Conservation (phyloP, 2,888 invertebrate genomes). For the Liopterus haemorrhoidalis region DNA sequence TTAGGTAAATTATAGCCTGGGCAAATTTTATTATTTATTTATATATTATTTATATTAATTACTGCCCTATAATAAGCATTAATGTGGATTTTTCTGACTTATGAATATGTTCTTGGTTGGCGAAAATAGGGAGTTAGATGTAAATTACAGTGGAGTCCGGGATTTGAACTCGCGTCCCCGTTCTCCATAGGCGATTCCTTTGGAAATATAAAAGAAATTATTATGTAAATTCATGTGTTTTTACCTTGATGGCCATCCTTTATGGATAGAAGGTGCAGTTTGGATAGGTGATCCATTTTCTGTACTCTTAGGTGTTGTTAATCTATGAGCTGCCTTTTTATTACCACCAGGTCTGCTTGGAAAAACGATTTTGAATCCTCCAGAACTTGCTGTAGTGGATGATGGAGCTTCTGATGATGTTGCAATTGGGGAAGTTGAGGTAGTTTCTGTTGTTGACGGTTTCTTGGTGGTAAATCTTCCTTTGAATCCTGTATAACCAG, state of each 20-base stretch:
- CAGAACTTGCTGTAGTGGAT: slow-evolving; percentile 47
- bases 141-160: too few relatives aligned
- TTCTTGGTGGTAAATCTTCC: slow-evolving; percentile 29
- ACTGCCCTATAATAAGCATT: not conserved
- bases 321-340: slow-evolving; percentile 54
- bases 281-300: slow-evolving; percentile 45
- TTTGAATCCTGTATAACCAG: slow-evolving; percentile 55
- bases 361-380: slow-evolving; percentile 64
- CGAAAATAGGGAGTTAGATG: not conserved
- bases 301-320: slow-evolving; percentile 53
- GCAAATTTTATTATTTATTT: too few relatives aligned
- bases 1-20: too few relatives aligned
- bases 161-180: too few relatives aligned
- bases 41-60: not conserved
- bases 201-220: too few relatives aligned
- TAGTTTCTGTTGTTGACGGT: slow-evolving; percentile 35
- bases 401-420: slow-evolving; percentile 37
- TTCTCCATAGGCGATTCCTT: too few relatives aligned
- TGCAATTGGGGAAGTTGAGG: slow-evolving; percentile 29
- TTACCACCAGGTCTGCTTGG: slow-evolving; percentile 68
- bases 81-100: not conserved
- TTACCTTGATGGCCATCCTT: slow-evolving; percentile 78
- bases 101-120: not conserved
- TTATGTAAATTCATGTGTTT: slow-evolving; percentile 14
- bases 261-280: slow-evolving; percentile 65